phyloP scores from a whole-genome alignment of 2,888 invertebrate species.

The Steinernema hermaphroditum region DNA sequence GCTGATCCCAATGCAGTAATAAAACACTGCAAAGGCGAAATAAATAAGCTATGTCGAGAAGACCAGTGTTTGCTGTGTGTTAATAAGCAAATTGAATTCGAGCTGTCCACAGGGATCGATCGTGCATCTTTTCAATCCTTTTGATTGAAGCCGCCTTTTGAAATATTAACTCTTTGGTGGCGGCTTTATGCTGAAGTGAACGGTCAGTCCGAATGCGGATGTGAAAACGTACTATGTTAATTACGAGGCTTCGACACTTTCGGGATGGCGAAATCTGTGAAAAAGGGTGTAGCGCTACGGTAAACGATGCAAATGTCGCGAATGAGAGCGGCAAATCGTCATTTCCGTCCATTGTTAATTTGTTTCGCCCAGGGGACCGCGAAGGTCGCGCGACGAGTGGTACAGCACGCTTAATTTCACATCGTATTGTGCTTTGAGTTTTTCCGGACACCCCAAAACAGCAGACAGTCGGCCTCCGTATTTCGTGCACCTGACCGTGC shows the following conservation, averaged over 20 bases:
- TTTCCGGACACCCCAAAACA: not conserved
- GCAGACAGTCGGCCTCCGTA: not conserved
- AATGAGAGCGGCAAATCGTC: slow-evolving; percentile 6
- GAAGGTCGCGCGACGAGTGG: slow-evolving; percentile 18
- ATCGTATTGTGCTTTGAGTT: slow-evolving; percentile 16
- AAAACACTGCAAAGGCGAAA: slow-evolving; percentile 48
- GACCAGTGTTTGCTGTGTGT: slow-evolving; percentile 1
- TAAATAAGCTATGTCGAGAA: slow-evolving; percentile 6
- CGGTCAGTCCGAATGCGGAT: not conserved
- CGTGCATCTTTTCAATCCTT: not conserved
- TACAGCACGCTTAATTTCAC: slow-evolving; percentile 18
- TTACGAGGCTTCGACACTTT: not conserved
- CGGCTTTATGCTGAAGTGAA: not conserved
- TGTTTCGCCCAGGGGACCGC: slow-evolving; percentile 25
- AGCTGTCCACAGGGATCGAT: not conserved
- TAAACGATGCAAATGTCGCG: slow-evolving; percentile 29
- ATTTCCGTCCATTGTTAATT: slow-evolving; percentile 29
- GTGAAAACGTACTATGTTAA: not conserved
- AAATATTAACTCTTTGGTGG: not conserved
- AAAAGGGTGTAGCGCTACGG: too few relatives aligned
- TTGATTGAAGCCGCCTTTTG: slow-evolving; percentile 6
- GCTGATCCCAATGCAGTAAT: slow-evolving; percentile 54
- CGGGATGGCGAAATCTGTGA: too few relatives aligned
- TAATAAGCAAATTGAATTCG: slow-evolving; percentile 29
- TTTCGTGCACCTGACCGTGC: not conserved